phyloP scores from a whole-genome alignment of 2,888 invertebrate genomes.

The Standfussiana lucernea region DNA sequence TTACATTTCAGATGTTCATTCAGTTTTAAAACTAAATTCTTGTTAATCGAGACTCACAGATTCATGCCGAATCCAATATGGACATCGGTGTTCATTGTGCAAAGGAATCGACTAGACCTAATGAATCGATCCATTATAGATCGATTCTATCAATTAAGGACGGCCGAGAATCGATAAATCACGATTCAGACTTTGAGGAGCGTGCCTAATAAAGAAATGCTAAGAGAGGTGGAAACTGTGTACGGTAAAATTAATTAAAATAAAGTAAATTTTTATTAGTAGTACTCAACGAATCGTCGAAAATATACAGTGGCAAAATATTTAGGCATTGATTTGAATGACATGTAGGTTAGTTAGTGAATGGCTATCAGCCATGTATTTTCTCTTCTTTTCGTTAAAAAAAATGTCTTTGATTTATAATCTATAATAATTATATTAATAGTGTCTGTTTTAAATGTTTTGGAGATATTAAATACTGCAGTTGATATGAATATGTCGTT shows the following conservation, averaged over 20 bases:
- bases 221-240: conserved; percentile 12
- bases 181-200: conserved; percentile 74
- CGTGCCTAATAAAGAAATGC: conserved; percentile 68
- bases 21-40: conserved; percentile 49
- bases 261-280: neutral
- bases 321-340: no score
- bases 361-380: no score
- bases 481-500: neutral
- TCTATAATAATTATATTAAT: no score
- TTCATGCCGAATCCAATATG: conserved; percentile 69
- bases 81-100: conserved; percentile 73
- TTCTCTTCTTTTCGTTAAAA: neutral
- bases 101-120: conserved; percentile 66
- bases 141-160: conserved; percentile 80
- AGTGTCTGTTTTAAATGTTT: neutral
- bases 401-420: no score
- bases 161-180: conserved; percentile 76
- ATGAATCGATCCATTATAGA: conserved; percentile 78
- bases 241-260: neutral
- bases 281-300: neutral
- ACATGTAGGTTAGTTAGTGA: no score
- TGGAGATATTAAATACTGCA: neutral
- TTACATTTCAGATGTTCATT: conserved; percentile 33
- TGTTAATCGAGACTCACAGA: conserved; percentile 37
- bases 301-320: neutral